These are phyloP conservation scores for Temnothorax unifasciatus DNA, from an alignment of 2,888 invertebrate species.

Conservation along the genomic window DNA sequence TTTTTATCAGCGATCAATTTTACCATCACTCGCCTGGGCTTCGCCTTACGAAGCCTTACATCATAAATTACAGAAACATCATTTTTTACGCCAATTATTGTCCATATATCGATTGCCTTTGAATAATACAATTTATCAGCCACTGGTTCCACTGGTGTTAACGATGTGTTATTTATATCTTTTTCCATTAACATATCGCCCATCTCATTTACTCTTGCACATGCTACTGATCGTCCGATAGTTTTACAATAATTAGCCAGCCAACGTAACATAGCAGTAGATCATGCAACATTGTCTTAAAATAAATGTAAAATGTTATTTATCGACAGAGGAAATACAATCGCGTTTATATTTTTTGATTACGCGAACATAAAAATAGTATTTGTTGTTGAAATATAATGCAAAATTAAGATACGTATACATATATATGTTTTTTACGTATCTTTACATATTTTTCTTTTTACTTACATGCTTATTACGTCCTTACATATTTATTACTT, in stretches of 20 bases:
- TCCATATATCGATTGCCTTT: constrained; percentile 45
- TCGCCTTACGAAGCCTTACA: constrained; percentile 15
- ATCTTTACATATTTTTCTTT: not conserved
- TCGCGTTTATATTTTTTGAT: not conserved
- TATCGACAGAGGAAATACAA: not conserved
- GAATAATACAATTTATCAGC: constrained; percentile 39
- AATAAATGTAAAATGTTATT: not conserved
- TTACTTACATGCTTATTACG: constrained; percentile 1
- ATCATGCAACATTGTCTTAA: not conserved
- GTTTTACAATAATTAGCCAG: constrained; percentile 34
- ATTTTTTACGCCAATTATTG: constrained; percentile 43
- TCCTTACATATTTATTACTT: constrained; percentile 8
- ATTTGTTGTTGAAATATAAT: not conserved
- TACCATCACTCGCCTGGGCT: not conserved
- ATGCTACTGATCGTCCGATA: constrained; percentile 29
- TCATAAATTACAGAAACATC: constrained; percentile 31
- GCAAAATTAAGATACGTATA: not conserved
- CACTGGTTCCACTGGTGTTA: constrained; percentile 46
- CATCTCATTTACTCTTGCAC: constrained; percentile 69
- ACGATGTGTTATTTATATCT: constrained; percentile 43
- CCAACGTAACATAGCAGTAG: not conserved
- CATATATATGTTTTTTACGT: not conserved
- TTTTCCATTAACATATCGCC: constrained; percentile 72
- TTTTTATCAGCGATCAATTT: constrained; percentile 48
- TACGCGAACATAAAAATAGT: not conserved